Base-by-base conservation (phyloP, 2,888 invertebrate species). In the Exocentrus adspersus region DNA sequence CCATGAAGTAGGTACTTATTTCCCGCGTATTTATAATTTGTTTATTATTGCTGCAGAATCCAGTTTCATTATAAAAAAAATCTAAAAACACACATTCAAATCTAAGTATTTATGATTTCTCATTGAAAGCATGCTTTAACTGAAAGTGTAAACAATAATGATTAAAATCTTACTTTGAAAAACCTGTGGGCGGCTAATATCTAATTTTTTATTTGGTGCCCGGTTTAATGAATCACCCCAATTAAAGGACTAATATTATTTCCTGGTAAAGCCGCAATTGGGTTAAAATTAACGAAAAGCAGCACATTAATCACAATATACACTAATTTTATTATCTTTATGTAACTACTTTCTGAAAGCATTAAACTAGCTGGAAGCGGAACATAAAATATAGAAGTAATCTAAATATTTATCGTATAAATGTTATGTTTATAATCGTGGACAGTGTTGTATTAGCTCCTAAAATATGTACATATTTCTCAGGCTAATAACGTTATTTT, bases 241-340 rank as follows among this genome's bases (percentile, higher is more conserved):
- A 51, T 51, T 21, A 21, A 32, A 51, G 51, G 37, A 14, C 32
- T 19, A 19, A 51, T 19, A 32, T n/a, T n/a, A n/a, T 9, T 51
- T 51, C 19, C 32, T 17, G 12, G 51, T 51, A 51, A 19, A 51
- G 20, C 51, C 51, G 32, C 32, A 19, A 32, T 6, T 51, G 12
- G 12, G 19, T 32, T 21, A 48, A 21, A 28, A 14, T 14, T 21
- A 20, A 48, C 51, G 16, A 32, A 30, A 37, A 32, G 24, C 19
- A 17, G 1, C 17, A 32, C 17, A 51, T 51, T 51, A 51, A 32
- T 51, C 32, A 32, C 30, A 16, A 19, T 24, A 28, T 28, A 28
- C 28, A 48, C 2, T 14, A 28, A 28, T 48, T 48, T 21, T 48
- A 48, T 37, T 37, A 37, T 37, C 37, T 37, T 37, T 37, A n/a